Base-by-base conservation (phyloP, 2,113 vertebrate genomes). In the Gasterosteus aculeatus region DNA sequence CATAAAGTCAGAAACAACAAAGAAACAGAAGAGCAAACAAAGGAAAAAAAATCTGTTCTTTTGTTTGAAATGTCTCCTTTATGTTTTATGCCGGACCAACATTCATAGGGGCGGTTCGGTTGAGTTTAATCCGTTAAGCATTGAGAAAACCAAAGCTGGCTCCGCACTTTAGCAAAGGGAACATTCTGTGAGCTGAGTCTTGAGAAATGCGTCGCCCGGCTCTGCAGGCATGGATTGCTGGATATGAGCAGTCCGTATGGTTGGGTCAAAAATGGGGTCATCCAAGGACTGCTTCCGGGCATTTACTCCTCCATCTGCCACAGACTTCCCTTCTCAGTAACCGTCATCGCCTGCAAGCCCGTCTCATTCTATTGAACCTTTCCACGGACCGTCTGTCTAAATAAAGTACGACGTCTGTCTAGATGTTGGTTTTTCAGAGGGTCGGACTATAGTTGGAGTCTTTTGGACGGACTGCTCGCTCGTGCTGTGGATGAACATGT, bases 251-350 rank as follows among this genome's bases (percentile, higher is more conserved):
- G 75, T 65, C 90, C 88, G 81, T 91, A 90, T 87, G 88, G 72
- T 78, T 87, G 92, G 92, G 93, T 85, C 85, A 88, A 61, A 91
- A 90, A 90, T 61, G 47, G 85, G 87, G 80, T 84, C 82, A 90
- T 93, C 92, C 93, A 91, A 90, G 80, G 72, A 83, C 65, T 53
- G 89, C 91, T 90, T 74, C 60, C 87, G 35, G 91, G 92, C 92
- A 92, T 88, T 80, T 81, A 71, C 90, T 85, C 84, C 81, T 87
- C 93, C 93, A 92, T 94, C 93, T 94, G 93, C 86, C 80, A 84
- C 49, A 4, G 60, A 82, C 68, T 80, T 62, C 75, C 78, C 72
- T 42, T 62, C 68, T 83, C 75, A 78, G 75, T 69, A 70, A 83
- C 75, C 58, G 75, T 33, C 61, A 44, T 62, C 41, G 46, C 75